Conservation (phyloP, 2,888 invertebrate genomes). For the Bombylius major region DNA sequence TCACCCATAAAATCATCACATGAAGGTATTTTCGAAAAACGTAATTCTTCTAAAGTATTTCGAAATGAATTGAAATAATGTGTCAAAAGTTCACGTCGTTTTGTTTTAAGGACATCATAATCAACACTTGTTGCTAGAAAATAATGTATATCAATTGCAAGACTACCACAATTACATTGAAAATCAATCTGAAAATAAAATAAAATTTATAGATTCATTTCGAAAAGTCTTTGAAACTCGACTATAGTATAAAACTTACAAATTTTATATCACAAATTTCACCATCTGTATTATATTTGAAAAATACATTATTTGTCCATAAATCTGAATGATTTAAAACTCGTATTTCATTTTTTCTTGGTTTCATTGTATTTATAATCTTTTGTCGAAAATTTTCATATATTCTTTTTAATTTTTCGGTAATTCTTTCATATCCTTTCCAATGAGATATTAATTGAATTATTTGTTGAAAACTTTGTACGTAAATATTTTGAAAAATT, state of each 20-base stretch:
- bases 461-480: constrained; percentile 6
- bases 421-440: constrained; percentile 27
- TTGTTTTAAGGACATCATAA: constrained; percentile 22
- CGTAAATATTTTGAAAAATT: neutral
- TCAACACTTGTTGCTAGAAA: constrained; percentile 29
- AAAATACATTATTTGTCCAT: constrained; percentile 36
- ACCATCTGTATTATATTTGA: constrained; percentile 24
- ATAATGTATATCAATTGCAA: constrained; percentile 33
- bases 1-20: constrained; percentile 23
- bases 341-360: constrained; percentile 12
- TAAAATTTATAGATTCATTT: no score
- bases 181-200: constrained; percentile 22
- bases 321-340: constrained; percentile 35
- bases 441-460: constrained; percentile 24
- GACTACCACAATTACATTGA: constrained; percentile 29
- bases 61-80: constrained; percentile 23
- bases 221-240: no score
- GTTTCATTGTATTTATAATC: neutral
- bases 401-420: constrained; percentile 22
- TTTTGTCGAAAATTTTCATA: neutral
- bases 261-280: neutral
- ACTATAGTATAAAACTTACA: neutral
- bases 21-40: constrained; percentile 18
- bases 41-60: constrained; percentile 16
- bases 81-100: constrained; percentile 23